A percentile compares a stretch with the other conserved stretches of the same genome.
phyloP scores from a whole-genome alignment of 2,888 invertebrate species.

The Napeogenes inachia region DNA sequence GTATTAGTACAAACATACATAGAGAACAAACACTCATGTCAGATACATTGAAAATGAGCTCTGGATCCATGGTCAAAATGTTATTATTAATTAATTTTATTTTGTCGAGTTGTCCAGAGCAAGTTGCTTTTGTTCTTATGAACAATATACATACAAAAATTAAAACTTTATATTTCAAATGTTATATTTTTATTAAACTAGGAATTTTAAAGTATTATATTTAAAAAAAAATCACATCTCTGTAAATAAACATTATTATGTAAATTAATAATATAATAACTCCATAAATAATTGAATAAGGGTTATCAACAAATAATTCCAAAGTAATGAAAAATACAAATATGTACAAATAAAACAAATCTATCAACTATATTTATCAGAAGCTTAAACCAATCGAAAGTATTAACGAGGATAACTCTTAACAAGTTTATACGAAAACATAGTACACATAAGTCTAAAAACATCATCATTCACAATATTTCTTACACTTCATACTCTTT shows the following conservation, averaged over 20 bases:
- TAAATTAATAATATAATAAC: background rate
- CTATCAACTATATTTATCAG: constrained; percentile 46
- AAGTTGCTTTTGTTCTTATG: background rate
- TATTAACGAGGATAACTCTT: constrained; percentile 48
- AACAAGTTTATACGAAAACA: constrained; percentile 56
- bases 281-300: no score
- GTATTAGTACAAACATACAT: background rate
- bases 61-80: no score
- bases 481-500: constrained; percentile 11
- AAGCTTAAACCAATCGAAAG: constrained; percentile 52
- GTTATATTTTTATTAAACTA: background rate
- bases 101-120: background rate
- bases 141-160: background rate
- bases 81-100: no score
- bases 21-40: no score
- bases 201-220: background rate
- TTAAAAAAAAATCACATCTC: background rate
- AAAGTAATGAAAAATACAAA: constrained; percentile 8
- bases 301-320: background rate
- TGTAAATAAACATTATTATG: background rate
- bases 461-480: constrained; percentile 14
- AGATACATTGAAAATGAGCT: no score
- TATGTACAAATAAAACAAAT: constrained; percentile 32
- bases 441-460: constrained; percentile 60
- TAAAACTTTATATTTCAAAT: background rate